Conservation (phyloP, 2,797 vertebrate genomes). For the Squalus acanthias region DNA sequence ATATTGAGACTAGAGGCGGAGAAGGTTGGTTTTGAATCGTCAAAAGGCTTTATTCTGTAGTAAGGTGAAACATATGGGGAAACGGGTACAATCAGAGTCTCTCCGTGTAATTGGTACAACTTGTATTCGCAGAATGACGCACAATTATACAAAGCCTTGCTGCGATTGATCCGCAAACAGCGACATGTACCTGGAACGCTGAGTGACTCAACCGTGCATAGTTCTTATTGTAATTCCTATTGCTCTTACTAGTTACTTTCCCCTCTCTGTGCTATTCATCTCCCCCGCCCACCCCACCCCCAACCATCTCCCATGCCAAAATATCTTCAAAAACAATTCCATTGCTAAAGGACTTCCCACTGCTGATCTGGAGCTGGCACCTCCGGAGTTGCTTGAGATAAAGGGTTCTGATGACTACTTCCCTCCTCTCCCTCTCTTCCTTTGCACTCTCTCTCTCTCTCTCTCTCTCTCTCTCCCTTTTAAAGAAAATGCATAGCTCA, state of each 20-base stretch:
- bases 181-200: background rate
- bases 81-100: background rate
- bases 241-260: background rate
- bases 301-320: background rate
- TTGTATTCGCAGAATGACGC: background rate
- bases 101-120: background rate
- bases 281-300: too few relatives aligned
- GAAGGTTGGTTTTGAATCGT: background rate
- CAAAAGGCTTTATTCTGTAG: background rate
- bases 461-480: too few relatives aligned
- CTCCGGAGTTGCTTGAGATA: background rate
- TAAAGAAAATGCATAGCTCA: background rate
- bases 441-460: background rate
- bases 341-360: background rate
- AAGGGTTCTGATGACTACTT: background rate
- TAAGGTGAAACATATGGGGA: background rate
- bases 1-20: background rate
- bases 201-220: background rate
- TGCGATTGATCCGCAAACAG: background rate
- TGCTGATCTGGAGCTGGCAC: background rate
- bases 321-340: background rate
- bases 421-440: background rate
- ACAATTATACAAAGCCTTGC: background rate
- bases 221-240: background rate
- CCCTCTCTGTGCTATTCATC: background rate